phyloP scores from a whole-genome alignment of 2,113 vertebrate genomes.

The Siniperca chuatsi region DNA sequence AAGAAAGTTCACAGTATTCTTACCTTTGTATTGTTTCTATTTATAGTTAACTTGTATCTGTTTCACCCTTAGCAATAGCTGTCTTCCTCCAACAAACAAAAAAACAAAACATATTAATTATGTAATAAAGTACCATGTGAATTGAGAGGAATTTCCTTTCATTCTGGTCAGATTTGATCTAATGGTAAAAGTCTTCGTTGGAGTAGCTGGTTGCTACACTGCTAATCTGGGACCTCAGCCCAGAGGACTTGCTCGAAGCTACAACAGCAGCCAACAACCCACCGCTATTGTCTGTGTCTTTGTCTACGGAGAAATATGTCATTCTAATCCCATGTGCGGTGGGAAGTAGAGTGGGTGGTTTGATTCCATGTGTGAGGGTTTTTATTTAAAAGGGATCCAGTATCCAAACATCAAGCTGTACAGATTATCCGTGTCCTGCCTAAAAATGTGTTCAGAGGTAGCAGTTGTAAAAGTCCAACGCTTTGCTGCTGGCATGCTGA shows the following conservation, averaged over 20 bases:
- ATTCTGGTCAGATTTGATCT: constrained; percentile 21
- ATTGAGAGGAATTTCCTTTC: constrained; percentile 2
- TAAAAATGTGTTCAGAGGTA: constrained; percentile 36
- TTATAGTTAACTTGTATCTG: too few relatives aligned
- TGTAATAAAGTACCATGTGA: neutral
- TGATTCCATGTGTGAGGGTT: constrained; percentile 64
- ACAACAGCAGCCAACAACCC: constrained; percentile 67
- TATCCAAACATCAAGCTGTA: constrained; percentile 60
- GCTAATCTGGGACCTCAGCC: constrained; percentile 72
- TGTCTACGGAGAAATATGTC: constrained; percentile 73
- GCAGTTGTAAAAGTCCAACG: constrained; percentile 51
- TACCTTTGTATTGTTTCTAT: too few relatives aligned
- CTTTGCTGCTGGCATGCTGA: constrained; percentile 7
- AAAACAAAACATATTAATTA: constrained; percentile 37
- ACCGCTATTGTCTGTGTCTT: constrained; percentile 74
- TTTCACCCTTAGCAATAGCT: neutral
- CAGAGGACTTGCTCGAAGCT: constrained; percentile 66
- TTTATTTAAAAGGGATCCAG: constrained; percentile 56
- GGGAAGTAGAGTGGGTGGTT: constrained; percentile 70
- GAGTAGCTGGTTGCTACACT: constrained; percentile 43
- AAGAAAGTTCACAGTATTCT: neutral
- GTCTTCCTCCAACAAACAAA: neutral
- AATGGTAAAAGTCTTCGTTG: constrained; percentile 8
- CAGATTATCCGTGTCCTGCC: constrained; percentile 60
- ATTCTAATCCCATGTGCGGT: constrained; percentile 73